Evolutionary conservation across 2,797 vertebrate species (phyloP), one percentile per base, ranked within the genome.

Genomic region (Echeneis naucrates): DNA sequence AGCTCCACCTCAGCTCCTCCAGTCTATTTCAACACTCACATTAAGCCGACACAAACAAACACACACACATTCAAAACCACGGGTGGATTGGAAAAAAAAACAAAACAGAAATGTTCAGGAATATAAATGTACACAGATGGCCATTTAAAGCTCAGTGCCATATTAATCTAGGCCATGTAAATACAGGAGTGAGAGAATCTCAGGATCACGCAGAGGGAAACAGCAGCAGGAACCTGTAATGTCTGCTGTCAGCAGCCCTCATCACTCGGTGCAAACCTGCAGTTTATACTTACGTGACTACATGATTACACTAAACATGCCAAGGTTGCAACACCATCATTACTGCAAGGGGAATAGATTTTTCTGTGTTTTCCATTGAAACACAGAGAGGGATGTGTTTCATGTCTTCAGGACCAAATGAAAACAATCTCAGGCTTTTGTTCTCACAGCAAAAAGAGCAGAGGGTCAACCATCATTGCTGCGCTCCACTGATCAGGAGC

Each of bases 241-340:
- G 61, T 75, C 74, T 68, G 51, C 33, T 19, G 61, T 73, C 54
- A 73, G 53, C 37, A 69, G 71, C 68, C 75, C 72, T 40, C 60
- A 78, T 53, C 4, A 0, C 3, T 56, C 32, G 33, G 30, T 17
- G 5, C 45, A 38, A 37, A 63, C 66, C 77, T 51, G 56, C 62
- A 72, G 68, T 58, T 35, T 52, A 33, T 76, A 83, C 66, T 83
- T 67, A 70, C 56, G 77, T 72, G 51, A 51, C 37, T 30, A 77
- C 81, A 78, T 19, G 47, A 52, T 71, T 68, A 87, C 78, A 77
- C 42, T 35, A 72, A 78, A 83, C 82, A 82, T 9, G 0, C 24
- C 24, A 2, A 63, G 54, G 50, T 66, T 81, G 40, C 73, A 72
- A 70, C 60, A 78, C 65, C 61, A 71, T 35, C 2, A 1, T 37